These are phyloP conservation scores for Suillia variegata DNA, from an alignment of 2,888 invertebrate genomes.

Conservation along the genomic window DNA sequence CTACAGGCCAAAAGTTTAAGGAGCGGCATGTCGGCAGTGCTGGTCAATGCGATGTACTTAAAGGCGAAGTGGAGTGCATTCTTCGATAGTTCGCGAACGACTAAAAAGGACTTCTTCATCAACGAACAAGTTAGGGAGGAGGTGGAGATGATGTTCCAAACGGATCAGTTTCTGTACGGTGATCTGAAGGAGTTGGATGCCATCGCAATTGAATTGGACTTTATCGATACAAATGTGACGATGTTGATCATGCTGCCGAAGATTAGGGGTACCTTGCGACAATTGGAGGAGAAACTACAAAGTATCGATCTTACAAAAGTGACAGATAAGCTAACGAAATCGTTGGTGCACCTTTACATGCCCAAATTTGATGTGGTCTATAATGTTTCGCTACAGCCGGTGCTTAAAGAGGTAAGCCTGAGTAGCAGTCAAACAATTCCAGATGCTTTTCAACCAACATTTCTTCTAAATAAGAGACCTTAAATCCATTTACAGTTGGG, in stretches of 20 bases:
- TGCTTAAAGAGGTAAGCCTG: no score
- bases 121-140: conserved; percentile 54
- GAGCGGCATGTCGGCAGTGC: conserved; percentile 67
- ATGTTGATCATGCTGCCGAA: conserved; percentile 77
- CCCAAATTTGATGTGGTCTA: no score
- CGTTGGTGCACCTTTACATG: no score
- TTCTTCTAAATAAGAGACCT: no score
- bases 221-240: conserved; percentile 70
- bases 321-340: no score
- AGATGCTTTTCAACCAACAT: no score
- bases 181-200: conserved; percentile 61
- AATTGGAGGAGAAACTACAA: conserved; percentile 67
- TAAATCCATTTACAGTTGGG: no score
- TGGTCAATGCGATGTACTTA: conserved; percentile 83
- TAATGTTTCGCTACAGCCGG: no score
- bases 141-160: conserved; percentile 72
- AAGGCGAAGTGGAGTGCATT: conserved; percentile 75
- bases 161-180: conserved; percentile 60
- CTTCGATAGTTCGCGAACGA: conserved; percentile 67
- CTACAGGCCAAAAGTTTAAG: conserved; percentile 66
- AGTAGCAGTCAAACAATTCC: no score
- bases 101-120: conserved; percentile 70
- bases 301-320: conserved; percentile 64
- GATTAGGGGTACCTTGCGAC: conserved; percentile 67
- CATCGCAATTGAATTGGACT: conserved; percentile 72